These are phyloP conservation scores for Dromococcyx pavoninus DNA, from an alignment of 2,797 vertebrate genomes.

Conservation along the genomic window DNA sequence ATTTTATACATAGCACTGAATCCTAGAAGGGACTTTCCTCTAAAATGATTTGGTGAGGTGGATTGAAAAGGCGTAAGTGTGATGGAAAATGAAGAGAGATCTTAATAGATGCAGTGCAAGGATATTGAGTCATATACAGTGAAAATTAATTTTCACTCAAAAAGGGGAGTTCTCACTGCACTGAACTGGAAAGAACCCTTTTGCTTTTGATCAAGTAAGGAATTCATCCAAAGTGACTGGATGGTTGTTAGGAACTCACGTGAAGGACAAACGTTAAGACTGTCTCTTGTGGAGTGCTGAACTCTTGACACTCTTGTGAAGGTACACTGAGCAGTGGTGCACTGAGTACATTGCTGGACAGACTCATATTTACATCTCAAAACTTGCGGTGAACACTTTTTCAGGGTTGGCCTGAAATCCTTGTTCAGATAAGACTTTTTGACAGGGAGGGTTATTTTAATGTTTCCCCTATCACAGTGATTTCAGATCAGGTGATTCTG, in stretches of 20 bases:
- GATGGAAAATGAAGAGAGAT: background rate
- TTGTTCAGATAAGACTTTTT: background rate
- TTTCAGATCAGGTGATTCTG: background rate
- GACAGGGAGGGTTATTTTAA: background rate
- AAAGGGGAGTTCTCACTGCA: background rate
- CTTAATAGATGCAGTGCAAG: background rate
- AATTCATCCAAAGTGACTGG: background rate
- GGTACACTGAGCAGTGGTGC: background rate
- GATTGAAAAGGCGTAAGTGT: conserved; percentile 13
- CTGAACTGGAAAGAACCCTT: background rate
- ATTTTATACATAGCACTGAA: conserved; percentile 10
- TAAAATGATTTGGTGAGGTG: conserved; percentile 26
- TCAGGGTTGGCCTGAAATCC: background rate
- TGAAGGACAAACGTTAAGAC: background rate
- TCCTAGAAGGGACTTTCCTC: background rate
- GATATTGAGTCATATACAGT: background rate
- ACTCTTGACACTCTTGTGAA: background rate
- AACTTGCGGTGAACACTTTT: background rate
- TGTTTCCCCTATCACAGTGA: background rate
- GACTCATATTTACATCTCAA: background rate
- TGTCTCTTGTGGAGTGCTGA: background rate
- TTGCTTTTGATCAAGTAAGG: background rate
- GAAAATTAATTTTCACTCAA: background rate
- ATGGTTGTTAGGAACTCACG: background rate
- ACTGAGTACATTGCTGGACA: background rate